phyloP scores from a whole-genome alignment of 2,888 invertebrate species.

The Torymus auratus region DNA sequence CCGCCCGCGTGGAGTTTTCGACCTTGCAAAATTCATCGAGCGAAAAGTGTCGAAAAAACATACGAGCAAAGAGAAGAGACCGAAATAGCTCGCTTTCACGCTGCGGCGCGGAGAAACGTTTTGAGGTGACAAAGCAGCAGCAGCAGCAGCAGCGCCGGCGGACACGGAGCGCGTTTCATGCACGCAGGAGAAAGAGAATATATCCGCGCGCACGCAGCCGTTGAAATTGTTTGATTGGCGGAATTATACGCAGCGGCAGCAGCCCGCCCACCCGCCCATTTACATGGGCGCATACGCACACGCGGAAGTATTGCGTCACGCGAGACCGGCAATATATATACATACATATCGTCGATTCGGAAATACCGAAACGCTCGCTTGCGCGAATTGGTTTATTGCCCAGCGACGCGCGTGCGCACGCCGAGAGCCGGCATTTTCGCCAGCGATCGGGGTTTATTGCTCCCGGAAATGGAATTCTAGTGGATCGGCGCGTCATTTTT shows the following conservation, averaged over 20 bases:
- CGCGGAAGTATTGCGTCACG: constrained; percentile 27
- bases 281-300: constrained; percentile 15
- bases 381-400: constrained; percentile 68
- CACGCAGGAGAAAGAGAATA: constrained; percentile 5
- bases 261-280: constrained; percentile 45
- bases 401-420: constrained; percentile 49
- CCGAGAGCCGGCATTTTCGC: constrained; percentile 51
- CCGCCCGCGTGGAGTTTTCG: constrained; percentile 10
- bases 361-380: constrained; percentile 60
- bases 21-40: constrained; percentile 28
- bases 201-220: constrained; percentile 32
- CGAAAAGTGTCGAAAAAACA: constrained; percentile 6
- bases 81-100: background rate
- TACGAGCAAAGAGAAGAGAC: background rate
- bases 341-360: constrained; percentile 47
- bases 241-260: constrained; percentile 41
- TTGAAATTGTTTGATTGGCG: constrained; percentile 59
- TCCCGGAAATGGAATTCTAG: constrained; percentile 68
- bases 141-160: no score
- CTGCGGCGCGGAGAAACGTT: background rate
- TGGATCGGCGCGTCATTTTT: constrained; percentile 25
- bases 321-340: background rate
- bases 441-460: constrained; percentile 65
- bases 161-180: background rate
- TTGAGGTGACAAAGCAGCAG: constrained; percentile 1